These are phyloP conservation scores for Chiroxiphia lanceolata DNA, from an alignment of 2,797 vertebrate genomes.

Conservation along the genomic window DNA sequence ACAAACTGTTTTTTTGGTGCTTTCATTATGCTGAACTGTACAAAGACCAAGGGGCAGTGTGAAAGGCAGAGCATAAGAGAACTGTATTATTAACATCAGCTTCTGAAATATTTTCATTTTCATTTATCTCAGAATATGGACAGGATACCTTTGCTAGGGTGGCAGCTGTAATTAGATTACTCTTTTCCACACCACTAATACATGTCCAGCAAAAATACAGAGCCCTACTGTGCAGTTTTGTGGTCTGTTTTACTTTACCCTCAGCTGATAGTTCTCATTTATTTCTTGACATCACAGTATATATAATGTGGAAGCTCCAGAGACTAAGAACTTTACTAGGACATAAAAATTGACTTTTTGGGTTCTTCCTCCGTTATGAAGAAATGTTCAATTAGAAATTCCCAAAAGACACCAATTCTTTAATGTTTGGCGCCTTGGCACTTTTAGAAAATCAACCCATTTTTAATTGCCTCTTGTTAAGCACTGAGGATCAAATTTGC, in stretches of 20 bases:
- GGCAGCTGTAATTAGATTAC: not conserved
- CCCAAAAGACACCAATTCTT: not conserved
- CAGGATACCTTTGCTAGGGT: not conserved
- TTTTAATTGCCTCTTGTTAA: not conserved
- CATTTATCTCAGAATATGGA: not conserved
- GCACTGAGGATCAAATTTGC: not conserved
- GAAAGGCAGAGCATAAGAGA: not conserved
- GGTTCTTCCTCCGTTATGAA: not conserved
- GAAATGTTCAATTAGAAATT: not conserved
- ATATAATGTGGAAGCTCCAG: not conserved
- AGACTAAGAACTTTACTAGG: not conserved
- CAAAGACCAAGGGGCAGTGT: not conserved
- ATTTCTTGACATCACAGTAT: not conserved
- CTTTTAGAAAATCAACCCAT: not conserved
- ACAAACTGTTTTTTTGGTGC: not conserved
- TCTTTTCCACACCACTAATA: not conserved
- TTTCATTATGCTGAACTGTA: not conserved
- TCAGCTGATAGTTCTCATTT: not conserved
- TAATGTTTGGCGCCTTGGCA: not conserved
- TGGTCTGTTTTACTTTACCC: not conserved
- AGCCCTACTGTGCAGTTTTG: not conserved
- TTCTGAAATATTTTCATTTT: not conserved
- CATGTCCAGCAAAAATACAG: not conserved
- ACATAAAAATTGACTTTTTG: constrained; percentile 6
- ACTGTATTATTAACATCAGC: not conserved